Evolutionary conservation across 2,888 invertebrate species (phyloP), one percentile per base, ranked within the genome.

Genomic region (Shargacucullia verbasci): DNA sequence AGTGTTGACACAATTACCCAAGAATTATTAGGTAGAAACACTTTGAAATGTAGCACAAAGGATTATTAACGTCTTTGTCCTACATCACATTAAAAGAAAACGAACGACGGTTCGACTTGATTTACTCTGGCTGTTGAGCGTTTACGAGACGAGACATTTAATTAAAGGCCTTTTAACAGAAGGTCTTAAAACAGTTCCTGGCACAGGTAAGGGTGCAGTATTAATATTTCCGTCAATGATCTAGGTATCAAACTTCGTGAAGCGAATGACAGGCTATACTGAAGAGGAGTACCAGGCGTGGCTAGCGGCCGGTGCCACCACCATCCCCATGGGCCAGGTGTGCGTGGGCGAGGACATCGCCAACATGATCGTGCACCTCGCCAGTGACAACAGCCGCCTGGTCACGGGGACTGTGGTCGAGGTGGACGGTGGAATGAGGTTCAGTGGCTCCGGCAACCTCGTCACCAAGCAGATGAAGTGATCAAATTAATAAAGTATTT

Each of bases 351-450:
- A 95, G 6, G 98, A 98, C 91, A 96, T 98, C 1, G 98, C 98
- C 0, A 94, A 95, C 56, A 95, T 97, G 1, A 98, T 99, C 61
- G 95, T 96, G 7, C 98, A 97, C 86, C 91, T 99, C 49, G 98
- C 98, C 8, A 97, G 97, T 54, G 96, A 96, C 46, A 94, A 95
- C 63, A 95, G 97, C n/a, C 96, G 96, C 62, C 97, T 97, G 81
- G 96, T 97, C 29, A 98, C 98, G 1, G 98, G 98, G 0, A 96
- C 70, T 8, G 41, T 76, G 12, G 47, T 81, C 3, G 76, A 69
- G 11, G 76, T 82, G 7, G 81, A 81, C 33, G 82, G 82, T 0
- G 75, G 72, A 0, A 9, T 78, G 10, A 50, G 63, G 29, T 70
- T 64, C 20, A 34, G 47, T 15, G 9, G 13, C 7, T 13, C 14